phyloP scores from a whole-genome alignment of 1,140 invertebrate genomes.

The Stenopsyche tienmushanensis region DNA sequence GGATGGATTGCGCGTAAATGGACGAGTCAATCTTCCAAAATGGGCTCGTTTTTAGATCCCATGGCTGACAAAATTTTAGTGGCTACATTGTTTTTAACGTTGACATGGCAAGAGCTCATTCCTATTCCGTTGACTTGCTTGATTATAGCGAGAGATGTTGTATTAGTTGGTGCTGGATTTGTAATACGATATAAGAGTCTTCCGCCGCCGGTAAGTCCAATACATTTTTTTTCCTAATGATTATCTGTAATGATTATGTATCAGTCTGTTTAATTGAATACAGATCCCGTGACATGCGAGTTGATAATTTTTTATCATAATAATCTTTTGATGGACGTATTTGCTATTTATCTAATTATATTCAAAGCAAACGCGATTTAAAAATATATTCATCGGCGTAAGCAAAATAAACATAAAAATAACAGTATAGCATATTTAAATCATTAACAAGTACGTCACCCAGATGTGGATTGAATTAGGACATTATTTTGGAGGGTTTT shows the following conservation, averaged over 20 bases:
- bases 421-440: too few species aligned
- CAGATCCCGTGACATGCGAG: too few species aligned
- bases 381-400: too few species aligned
- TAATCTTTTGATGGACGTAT: too few species aligned
- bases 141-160: slow-evolving; percentile 81
- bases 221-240: background rate
- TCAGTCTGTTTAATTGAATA: background rate
- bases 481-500: too few species aligned
- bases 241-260: slow-evolving; percentile 1
- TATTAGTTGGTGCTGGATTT: slow-evolving; percentile 79
- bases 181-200: slow-evolving; percentile 89
- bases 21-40: slow-evolving; percentile 84
- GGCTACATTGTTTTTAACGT: slow-evolving; percentile 81
- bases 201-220: slow-evolving; percentile 80
- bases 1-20: slow-evolving; percentile 94
- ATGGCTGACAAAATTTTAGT: slow-evolving; percentile 96
- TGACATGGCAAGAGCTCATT: slow-evolving; percentile 83
- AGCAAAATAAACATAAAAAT: too few species aligned
- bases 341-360: too few species aligned
- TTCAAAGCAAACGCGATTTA: too few species aligned
- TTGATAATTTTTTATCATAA: too few species aligned
- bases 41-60: slow-evolving; percentile 95
- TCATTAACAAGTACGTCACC: too few species aligned
- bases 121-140: slow-evolving; percentile 82
- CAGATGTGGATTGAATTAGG: too few species aligned